A percentile compares a stretch with the other conserved stretches of the same genome.
Evolutionary conservation across 2,888 invertebrate genomes (phyloP).

Genomic region (Bruchidius siliquastri): DNA sequence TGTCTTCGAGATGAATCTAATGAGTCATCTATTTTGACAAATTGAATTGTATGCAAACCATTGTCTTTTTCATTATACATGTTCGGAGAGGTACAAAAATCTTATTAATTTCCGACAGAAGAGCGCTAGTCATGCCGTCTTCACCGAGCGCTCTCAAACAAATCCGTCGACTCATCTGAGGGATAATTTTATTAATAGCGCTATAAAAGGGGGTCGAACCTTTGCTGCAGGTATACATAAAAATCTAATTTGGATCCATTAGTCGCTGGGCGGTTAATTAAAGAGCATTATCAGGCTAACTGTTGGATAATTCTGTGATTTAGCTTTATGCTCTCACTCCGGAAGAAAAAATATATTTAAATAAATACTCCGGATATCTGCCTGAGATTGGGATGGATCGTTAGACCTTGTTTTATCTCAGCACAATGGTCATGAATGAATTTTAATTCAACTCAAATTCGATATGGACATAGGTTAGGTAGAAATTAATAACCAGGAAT

Average conservation of each 20-base stretch:
- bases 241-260: not conserved
- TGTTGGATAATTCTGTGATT: not conserved
- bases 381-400: not conserved
- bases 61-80: not conserved
- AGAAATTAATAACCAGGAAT: too few species aligned
- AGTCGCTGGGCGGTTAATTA: not conserved
- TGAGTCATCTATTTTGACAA: not conserved
- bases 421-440: too few species aligned
- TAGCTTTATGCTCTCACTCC: not conserved
- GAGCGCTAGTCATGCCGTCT: not conserved
- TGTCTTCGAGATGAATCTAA: not conserved
- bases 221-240: not conserved
- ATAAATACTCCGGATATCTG: not conserved
- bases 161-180: not conserved
- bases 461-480: too few species aligned
- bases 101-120: not conserved
- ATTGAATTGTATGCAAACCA: not conserved
- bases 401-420: too few species aligned
- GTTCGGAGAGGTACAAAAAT: not conserved
- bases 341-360: not conserved
- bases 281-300: not conserved
- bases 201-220: not conserved
- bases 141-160: not conserved
- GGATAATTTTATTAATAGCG: not conserved
- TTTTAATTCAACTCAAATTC: too few species aligned